A percentile compares a stretch with the other conserved stretches of the same genome.
These are phyloP conservation scores for Epinotia brunnichana DNA, from an alignment of 2,888 invertebrate genomes.

Conservation along the genomic window DNA sequence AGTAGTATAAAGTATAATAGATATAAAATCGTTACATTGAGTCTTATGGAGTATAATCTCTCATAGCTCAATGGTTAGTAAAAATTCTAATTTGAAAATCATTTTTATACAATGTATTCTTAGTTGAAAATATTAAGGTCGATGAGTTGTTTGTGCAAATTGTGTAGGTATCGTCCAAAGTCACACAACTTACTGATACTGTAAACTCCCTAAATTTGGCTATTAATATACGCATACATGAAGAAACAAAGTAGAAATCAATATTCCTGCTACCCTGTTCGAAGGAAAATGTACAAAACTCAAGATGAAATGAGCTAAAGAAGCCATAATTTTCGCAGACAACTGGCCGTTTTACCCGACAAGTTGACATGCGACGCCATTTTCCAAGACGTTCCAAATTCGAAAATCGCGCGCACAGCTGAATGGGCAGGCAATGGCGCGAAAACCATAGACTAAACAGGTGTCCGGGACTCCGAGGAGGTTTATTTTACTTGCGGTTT, in stretches of 20 bases:
- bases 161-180: not conserved
- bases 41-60: too few relatives aligned
- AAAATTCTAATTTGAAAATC: too few relatives aligned
- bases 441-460: conserved; percentile 79
- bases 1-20: too few relatives aligned
- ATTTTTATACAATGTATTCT: too few relatives aligned
- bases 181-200: not conserved
- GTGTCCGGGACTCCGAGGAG: conserved; percentile 57
- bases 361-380: conserved; percentile 67
- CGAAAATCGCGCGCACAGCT: conserved; percentile 71
- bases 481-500: conserved; percentile 34
- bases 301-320: conserved; percentile 29
- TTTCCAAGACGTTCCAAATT: conserved; percentile 70
- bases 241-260: conserved; percentile 8
- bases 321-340: conserved; percentile 41
- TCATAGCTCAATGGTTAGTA: too few relatives aligned
- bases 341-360: conserved; percentile 62
- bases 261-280: conserved; percentile 4
- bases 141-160: not conserved
- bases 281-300: conserved; percentile 15
- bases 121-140: too few relatives aligned
- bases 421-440: conserved; percentile 72
- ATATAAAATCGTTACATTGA: too few relatives aligned
- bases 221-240: not conserved
- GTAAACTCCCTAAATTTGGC: not conserved